Conservation (phyloP, 2,797 vertebrate species). For the Urosaurus nigricauda region DNA sequence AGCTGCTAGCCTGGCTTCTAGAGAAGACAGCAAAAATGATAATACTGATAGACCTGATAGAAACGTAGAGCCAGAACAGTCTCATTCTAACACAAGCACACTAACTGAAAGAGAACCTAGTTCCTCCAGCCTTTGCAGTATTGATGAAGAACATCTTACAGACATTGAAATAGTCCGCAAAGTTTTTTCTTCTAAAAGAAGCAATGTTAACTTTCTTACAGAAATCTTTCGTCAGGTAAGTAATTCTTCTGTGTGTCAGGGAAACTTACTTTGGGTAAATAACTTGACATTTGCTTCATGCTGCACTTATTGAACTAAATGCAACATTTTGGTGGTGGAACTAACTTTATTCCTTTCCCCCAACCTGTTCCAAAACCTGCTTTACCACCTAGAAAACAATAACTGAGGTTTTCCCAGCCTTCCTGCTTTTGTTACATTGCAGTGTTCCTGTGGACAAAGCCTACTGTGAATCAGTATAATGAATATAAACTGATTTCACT, state of each 20-base stretch:
- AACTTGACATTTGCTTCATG: neutral
- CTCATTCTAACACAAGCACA: slow-evolving; percentile 98
- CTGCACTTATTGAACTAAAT: neutral
- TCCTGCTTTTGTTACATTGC: neutral
- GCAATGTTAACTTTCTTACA: slow-evolving; percentile 96
- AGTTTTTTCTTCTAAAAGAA: slow-evolving; percentile 94
- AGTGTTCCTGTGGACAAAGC: too few relatives aligned
- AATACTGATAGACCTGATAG: slow-evolving; percentile 81
- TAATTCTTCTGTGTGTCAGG: slow-evolving; percentile 20
- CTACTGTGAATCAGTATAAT: neutral
- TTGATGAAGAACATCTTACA: slow-evolving; percentile 95
- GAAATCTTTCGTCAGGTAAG: slow-evolving; percentile 98
- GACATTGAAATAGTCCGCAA: slow-evolving; percentile 88
- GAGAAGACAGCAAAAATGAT: slow-evolving; percentile 86
- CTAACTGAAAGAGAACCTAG: slow-evolving; percentile 97
- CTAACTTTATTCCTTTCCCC: neutral
- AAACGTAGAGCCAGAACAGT: slow-evolving; percentile 89
- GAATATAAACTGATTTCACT: neutral
- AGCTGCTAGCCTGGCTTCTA: slow-evolving; percentile 92
- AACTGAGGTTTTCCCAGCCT: neutral
- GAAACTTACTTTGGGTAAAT: slow-evolving; percentile 16
- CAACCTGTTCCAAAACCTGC: too few relatives aligned
- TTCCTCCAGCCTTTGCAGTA: slow-evolving; percentile 97
- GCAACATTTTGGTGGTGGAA: neutral
- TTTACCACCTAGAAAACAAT: neutral